phyloP scores from a whole-genome alignment of 2,888 invertebrate genomes.

The Serrognathus titanus region DNA sequence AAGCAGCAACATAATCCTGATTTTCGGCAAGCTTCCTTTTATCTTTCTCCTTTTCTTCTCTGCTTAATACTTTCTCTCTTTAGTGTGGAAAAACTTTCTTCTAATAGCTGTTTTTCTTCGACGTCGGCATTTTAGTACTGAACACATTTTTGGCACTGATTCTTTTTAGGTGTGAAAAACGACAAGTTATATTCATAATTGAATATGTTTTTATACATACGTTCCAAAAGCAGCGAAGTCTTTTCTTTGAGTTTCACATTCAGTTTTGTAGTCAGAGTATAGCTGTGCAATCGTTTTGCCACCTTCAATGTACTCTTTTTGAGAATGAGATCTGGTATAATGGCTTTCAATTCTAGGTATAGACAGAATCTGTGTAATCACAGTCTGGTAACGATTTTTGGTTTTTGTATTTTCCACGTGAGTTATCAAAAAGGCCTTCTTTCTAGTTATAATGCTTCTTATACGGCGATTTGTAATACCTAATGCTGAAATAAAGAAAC shows the following conservation, averaged over 20 bases:
- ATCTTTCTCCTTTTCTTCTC: constrained; percentile 20
- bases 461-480: constrained; percentile 27
- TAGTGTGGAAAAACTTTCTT: constrained; percentile 3
- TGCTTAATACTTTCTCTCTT: constrained; percentile 18
- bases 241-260: not conserved
- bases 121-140: not conserved
- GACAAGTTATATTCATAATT: constrained; percentile 4
- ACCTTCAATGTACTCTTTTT: constrained; percentile 11
- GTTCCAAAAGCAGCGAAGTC: not conserved
- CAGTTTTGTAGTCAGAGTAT: not conserved
- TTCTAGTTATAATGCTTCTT: constrained; percentile 24
- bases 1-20: constrained; percentile 11
- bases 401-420: constrained; percentile 32
- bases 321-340: constrained; percentile 31
- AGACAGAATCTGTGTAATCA: constrained; percentile 32
- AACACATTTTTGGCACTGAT: too few relatives aligned
- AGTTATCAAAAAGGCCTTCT: constrained; percentile 19
- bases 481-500: constrained; percentile 28
- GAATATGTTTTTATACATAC: constrained; percentile 5
- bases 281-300: constrained; percentile 2
- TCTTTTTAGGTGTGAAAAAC: constrained; percentile 8
- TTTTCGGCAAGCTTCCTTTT: constrained; percentile 12
- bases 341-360: constrained; percentile 33
- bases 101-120: too few relatives aligned
- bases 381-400: constrained; percentile 29